A percentile compares a stretch with the other conserved stretches of the same genome.
phyloP scores from a whole-genome alignment of 2,113 vertebrate species.

The Holacanthus passer region DNA sequence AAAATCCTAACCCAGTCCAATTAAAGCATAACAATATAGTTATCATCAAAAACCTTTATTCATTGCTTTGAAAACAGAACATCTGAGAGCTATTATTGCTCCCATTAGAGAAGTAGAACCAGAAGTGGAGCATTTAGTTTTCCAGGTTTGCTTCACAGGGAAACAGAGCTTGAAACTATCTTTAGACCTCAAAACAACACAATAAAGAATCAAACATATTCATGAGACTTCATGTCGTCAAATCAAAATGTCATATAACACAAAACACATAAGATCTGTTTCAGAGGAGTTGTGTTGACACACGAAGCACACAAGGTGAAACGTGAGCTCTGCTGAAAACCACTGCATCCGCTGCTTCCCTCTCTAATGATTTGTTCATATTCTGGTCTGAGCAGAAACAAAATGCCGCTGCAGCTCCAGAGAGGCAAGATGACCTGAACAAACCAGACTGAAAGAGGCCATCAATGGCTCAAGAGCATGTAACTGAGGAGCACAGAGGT shows the following conservation, averaged over 20 bases:
- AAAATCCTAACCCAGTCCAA: background rate
- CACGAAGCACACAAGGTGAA: conserved; percentile 51
- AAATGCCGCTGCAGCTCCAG: conserved; percentile 46
- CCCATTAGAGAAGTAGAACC: background rate
- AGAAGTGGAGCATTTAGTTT: background rate
- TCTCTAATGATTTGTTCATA: conserved; percentile 37
- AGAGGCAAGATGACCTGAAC: conserved; percentile 45
- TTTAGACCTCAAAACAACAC: background rate
- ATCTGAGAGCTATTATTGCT: background rate
- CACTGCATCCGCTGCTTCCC: background rate
- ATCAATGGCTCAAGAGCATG: background rate
- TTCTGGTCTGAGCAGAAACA: conserved; percentile 55
- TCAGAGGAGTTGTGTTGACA: conserved; percentile 18
- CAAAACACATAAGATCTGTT: background rate
- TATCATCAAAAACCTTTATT: background rate
- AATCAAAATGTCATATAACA: conserved; percentile 1
- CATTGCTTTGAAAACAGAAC: background rate
- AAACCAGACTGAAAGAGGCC: conserved; percentile 1
- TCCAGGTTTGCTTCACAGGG: background rate
- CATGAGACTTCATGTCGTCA: background rate
- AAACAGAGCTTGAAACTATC: background rate
- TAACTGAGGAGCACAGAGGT: conserved; percentile 49
- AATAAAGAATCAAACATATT: conserved; percentile 1
- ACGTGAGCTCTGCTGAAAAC: conserved; percentile 17
- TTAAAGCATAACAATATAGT: background rate